Base-by-base conservation (phyloP, 1,140 invertebrate genomes). In the Nasonia vitripennis region DNA sequence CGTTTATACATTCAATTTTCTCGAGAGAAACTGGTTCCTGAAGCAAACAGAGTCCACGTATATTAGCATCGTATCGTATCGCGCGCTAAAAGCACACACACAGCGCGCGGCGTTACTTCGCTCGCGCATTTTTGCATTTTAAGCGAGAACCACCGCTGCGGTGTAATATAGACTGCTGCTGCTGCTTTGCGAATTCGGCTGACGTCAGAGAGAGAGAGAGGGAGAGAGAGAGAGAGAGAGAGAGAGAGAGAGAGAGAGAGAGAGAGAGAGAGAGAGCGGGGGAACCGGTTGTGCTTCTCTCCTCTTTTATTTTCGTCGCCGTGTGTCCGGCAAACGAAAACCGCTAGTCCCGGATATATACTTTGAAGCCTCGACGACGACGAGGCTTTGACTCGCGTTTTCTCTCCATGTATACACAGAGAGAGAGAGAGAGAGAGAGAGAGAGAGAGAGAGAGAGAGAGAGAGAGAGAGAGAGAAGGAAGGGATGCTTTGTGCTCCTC, bases 301-400 rank as follows among this genome's bases (percentile, higher is more conserved):
- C 17, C 10, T 37, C 23, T 73, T 73, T 31, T 37, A 73, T 37
- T 73, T 73, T 73, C 34, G 70, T 90, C 90, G 87, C 34, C 34
- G 34, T 37, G 34, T 37, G 34, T 70, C 71, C 88, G 86, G 78
- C 89, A 87, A 88, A 91, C 90, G 89, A 90, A 91, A 91, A 91
- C 90, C 90, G 90, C 89, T 91, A 92, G 88, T 87, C 87, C 86
- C 89, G 89, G 91, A 89, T 90, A 37, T 37, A 37, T 37, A 91
- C 91, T 89, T 62, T 62, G 55, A 62, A 62, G 55, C 20, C 55
- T 62, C 55, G 55, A 37, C 34, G 34, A 7, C 17, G 55, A 88
- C 89, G 55, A 62, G 1, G 55, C 55, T 62, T 71, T 71, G 23
- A 71, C 55, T 62, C 55, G 51, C 17, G 0, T 7, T 62, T 10